Base-by-base conservation (phyloP, 2,797 vertebrate genomes). In the Dicrostonyx torquatus region DNA sequence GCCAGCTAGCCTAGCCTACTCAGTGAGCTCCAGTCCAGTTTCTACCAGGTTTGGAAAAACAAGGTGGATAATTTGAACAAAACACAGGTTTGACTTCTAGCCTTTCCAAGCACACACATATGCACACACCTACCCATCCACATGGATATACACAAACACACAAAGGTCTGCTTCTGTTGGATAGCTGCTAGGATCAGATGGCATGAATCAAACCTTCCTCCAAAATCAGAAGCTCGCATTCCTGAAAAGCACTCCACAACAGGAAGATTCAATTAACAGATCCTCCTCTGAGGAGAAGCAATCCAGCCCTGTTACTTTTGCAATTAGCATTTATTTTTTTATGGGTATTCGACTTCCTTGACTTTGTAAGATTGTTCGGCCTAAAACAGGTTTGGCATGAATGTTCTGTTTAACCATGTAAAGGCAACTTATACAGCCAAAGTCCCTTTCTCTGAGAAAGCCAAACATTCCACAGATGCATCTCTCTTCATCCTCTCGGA, bases 131-230 rank as follows among this genome's bases (percentile, higher is more conserved):
- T 8, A 18, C 24, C 13, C 37, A 29, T 24, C 15, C 37, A 43
- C 37, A 31, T 15, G 4, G 37, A 31, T 26, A 10, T 60, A 66
- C 31, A 68, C 43, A 37, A 26, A 53, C 64, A 55, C 15, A 75
- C 24, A 58, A 34, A 60, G 37, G 34, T 95, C 84, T 76, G 48
- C 79, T 93, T 91, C 64, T 87, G 82, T 68, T 62, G 73, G 73
- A 68, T 96, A 55, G 77, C 91, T 31, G 4, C 72, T 50, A 20
- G 53, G 66, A 93, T 20, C 22, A 62, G 70, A 90, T 8, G 72
- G 60, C 93, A 89, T 95, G 91, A 94, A 94, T 96, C 90, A 95
- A 91, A 92, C 60, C 76, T 88, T 87, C 85, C 82, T 79, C 84
- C 68, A 60, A 48, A 58, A 96, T 29, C 77, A 55, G 85, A 89